Conservation (phyloP, 2,797 vertebrate genomes). For the Pipistrellus pipistrellus region DNA sequence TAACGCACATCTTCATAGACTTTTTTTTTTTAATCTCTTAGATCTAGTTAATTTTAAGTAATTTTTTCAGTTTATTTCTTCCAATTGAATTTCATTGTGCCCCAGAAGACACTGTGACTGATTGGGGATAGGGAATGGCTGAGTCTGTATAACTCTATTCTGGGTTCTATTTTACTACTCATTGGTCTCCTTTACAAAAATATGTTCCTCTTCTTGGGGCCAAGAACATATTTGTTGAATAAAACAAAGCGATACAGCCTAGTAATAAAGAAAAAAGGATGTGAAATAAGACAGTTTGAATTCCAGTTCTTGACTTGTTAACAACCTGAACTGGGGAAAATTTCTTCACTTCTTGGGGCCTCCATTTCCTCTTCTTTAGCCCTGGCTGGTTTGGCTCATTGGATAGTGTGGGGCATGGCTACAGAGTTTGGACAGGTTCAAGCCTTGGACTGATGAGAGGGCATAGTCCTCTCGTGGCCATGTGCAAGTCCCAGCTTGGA, state of each 20-base stretch:
- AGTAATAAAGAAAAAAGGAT: background rate
- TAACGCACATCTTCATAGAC: background rate
- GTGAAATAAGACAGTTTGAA: background rate
- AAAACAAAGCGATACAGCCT: background rate
- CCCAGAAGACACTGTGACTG: background rate
- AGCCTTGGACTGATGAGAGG: too few species aligned
- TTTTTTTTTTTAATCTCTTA: background rate
- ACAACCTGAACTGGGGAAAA: background rate
- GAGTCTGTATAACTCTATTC: background rate
- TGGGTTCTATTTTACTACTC: background rate
- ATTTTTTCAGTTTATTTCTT: background rate
- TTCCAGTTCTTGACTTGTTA: background rate
- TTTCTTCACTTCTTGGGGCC: background rate
- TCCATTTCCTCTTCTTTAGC: background rate
- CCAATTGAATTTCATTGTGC: background rate
- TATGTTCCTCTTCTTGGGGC: background rate
- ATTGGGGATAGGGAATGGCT: background rate
- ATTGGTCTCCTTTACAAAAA: background rate
- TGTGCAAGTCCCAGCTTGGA: too few species aligned
- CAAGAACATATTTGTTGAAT: conserved; percentile 1
- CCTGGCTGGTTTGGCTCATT: too few species aligned
- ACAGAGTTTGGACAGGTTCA: too few species aligned
- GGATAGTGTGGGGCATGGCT: too few species aligned
- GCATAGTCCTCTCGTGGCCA: too few species aligned
- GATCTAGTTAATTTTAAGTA: background rate